Percentiles rank a stretch among this genome's conserved stretches.
These are phyloP conservation scores for Linnaemya tessellans DNA, from an alignment of 2,888 invertebrate genomes.

Conservation along the genomic window DNA sequence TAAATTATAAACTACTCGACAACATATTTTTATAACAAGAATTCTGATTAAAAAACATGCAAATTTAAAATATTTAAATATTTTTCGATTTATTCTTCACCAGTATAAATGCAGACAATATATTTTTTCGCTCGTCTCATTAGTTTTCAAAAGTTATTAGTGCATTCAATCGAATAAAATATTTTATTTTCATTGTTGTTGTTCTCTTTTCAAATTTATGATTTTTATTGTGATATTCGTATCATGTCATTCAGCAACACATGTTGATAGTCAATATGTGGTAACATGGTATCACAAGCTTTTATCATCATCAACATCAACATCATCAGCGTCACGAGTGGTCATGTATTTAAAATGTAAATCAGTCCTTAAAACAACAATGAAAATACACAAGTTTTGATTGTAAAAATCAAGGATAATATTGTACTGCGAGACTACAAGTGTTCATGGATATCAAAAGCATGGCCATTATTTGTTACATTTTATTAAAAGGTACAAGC, in stretches of 20 bases:
- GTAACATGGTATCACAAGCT: constrained; percentile 32
- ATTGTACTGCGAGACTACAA: constrained; percentile 18
- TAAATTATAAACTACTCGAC: no score
- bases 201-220: constrained; percentile 11
- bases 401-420: constrained; percentile 64
- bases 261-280: constrained; percentile 58
- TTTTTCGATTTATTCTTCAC: background rate
- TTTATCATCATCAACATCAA: constrained; percentile 32
- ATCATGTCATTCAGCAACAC: constrained; percentile 46
- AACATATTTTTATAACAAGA: no score
- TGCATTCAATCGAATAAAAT: constrained; percentile 34
- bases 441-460: background rate
- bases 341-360: constrained; percentile 68
- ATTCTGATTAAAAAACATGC: no score
- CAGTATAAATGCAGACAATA: background rate
- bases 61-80: background rate
- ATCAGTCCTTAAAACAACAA: constrained; percentile 64
- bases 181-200: background rate
- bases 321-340: constrained; percentile 57
- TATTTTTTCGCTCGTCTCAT: background rate
- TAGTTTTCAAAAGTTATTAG: constrained; percentile 27
- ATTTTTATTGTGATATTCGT: constrained; percentile 31
- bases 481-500: background rate
- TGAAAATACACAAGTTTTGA: constrained; percentile 57
- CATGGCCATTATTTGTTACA: background rate